Conservation (phyloP, 2,888 invertebrate genomes). For the Blastobasis lacticolella region DNA sequence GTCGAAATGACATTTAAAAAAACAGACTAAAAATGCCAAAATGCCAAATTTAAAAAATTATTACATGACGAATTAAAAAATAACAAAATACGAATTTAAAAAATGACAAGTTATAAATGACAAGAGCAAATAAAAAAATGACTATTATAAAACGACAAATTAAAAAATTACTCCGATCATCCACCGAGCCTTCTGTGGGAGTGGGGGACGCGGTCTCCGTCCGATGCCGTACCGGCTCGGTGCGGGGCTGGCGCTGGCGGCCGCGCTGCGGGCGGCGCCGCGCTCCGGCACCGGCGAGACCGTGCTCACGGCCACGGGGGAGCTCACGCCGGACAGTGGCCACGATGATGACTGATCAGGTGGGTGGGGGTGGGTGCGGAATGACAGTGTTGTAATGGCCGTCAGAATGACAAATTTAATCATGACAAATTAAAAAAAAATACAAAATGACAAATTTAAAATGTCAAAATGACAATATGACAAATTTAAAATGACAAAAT, state of each 20-base stretch:
- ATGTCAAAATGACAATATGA: neutral
- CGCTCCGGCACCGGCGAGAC: slow-evolving; percentile 45
- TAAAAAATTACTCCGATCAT: neutral
- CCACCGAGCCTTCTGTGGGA: too few species aligned
- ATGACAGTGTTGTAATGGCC: too few species aligned
- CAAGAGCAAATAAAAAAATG: too few species aligned
- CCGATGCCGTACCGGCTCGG: slow-evolving; percentile 67
- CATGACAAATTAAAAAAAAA: neutral
- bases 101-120: too few species aligned
- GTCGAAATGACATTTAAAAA: too few species aligned
- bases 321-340: slow-evolving; percentile 63
- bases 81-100: too few species aligned
- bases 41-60: too few species aligned
- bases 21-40: too few species aligned
- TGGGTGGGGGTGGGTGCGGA: too few species aligned
- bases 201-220: slow-evolving; percentile 57
- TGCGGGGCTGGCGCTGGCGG: slow-evolving; percentile 66
- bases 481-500: neutral
- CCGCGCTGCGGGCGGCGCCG: slow-evolving; percentile 46
- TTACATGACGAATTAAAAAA: too few species aligned
- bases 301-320: slow-evolving; percentile 61
- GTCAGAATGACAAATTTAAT: neutral
- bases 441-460: neutral
- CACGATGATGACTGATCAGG: slow-evolving; percentile 38
- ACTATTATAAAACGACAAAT: too few species aligned